Evolutionary conservation across 2,797 vertebrate genomes (phyloP), one percentile per base, ranked within the genome.

Genomic region (Lepus oiostolus): DNA sequence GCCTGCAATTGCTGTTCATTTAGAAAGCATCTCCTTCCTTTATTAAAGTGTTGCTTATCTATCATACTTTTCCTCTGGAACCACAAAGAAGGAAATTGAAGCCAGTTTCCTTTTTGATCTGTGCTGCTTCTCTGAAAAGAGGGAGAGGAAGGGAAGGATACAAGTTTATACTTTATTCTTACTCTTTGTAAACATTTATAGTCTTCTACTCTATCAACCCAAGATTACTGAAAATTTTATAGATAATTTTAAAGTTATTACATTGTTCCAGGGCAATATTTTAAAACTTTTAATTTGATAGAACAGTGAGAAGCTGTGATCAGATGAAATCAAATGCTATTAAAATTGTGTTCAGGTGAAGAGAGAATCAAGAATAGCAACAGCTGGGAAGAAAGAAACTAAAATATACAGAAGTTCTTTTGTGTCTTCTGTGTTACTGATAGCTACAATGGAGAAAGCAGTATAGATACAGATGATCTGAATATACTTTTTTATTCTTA

Each of bases 161-260:
- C 13, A 85, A 2, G 81, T 75, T 75, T 71, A 28, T 54, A 12
- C 17, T 24, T 76, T 90, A 16, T 72, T 88, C 85, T 93, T 79
- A 32, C 12, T 76, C 13, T 71, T 1, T 30, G 24, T 71, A 71
- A 80, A 58, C 22, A 83, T 62, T 95, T 90, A 77, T 80, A 75
- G 30, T 84, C 38, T 80, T 90, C 9, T 67, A 2, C 10, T 75
- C 3, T 85, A 50, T 58, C 83, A 76, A 77, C 32, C 30, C 17
- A 70, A 70, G 85, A 30, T 60, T 88, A 38, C 17, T 80, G 38
- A 75, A 71, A 90, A 32, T 77, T 12, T 75, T 76, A 81, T 50
- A 62, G 89, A n/a, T 94, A 75, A 77, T 75, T 90, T 92, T 86
- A 16, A 63, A 60, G 12, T 67, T 83, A 65, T 35, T 93, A 68